Evolutionary conservation across 2,113 vertebrate genomes (phyloP).

Genomic region (Rhea pennata): DNA sequence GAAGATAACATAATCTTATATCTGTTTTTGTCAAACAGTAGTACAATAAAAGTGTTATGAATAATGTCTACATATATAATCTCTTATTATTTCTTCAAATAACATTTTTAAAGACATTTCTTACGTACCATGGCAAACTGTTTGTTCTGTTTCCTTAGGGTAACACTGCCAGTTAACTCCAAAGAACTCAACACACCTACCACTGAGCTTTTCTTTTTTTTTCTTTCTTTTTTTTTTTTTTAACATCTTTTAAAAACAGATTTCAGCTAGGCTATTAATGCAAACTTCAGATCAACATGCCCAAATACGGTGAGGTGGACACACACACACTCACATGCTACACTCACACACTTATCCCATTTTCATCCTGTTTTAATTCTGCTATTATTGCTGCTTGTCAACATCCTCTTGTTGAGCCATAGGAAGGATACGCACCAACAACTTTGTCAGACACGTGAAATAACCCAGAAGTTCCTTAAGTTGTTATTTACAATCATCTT

Average conservation of each 20-base stretch:
- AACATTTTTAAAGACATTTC: neutral
- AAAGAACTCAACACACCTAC: neutral
- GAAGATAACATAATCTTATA: neutral
- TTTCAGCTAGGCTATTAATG: neutral
- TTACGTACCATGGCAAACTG: neutral
- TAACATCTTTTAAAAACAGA: neutral
- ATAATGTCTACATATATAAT: neutral
- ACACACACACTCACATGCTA: neutral
- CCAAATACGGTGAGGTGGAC: neutral
- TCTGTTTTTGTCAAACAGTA: neutral
- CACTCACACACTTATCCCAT: neutral
- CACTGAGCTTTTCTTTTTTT: neutral
- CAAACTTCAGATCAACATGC: neutral
- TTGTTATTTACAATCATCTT: neutral
- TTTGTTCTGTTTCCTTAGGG: neutral
- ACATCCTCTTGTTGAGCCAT: neutral
- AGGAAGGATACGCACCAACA: neutral
- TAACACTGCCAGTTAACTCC: neutral
- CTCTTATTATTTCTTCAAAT: neutral
- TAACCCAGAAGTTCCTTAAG: neutral
- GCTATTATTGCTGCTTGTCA: neutral
- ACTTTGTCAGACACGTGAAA: neutral
- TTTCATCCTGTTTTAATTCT: neutral
- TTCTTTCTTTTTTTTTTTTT: neutral
- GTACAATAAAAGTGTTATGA: neutral